Evolutionary conservation across 2,113 vertebrate species (phyloP), one percentile per base, ranked within the genome.

Genomic region (Melanostigma gelatinosum): DNA sequence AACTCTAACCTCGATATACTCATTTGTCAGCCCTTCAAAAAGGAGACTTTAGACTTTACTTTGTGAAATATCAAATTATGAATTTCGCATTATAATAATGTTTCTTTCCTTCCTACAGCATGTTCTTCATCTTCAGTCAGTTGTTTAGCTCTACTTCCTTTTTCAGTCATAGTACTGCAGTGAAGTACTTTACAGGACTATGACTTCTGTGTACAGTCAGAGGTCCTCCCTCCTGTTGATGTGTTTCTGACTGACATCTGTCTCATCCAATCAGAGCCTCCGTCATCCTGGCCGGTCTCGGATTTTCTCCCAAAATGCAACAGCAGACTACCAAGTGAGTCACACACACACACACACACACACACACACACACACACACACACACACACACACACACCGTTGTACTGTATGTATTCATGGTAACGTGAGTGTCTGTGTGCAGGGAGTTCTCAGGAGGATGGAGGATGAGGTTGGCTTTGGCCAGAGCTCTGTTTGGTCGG

Each of bases 371-470:
- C 67, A 55, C 58, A 48, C 15, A 18, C 15, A 48, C 1, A 18
- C 20, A 22, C 67, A 16, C 67, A 63, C 67, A 44, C 46, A 54
- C 67, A 16, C 67, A 63, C 67, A 55, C 58, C 32, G 8, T 13
- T 11, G 8, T 54, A 24, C 22, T 4, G 9, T 24, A n/a, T 24
- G 52, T 11, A 12, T 9, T 11, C 22, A 24, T 11, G 8, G 52
- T 54, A 54, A 54, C 22, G 20, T 64, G 46, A 77, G 34, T 54
- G 3, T 75, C 32, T 81, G 38, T 82, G 8, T 55, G 5, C 80
- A 99, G 98, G 95, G 98, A 99, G 93, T 99, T 99, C 81, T 99
- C 98, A 0, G 98, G 98, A 85, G 98, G 98, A 40, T 99, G 98
- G 98, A 97, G 98, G 83, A 99, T 99, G 98, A 96, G 98, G 82